These are phyloP conservation scores for Galagoides demidoff DNA, from an alignment of 2,797 vertebrate genomes.

Conservation along the genomic window DNA sequence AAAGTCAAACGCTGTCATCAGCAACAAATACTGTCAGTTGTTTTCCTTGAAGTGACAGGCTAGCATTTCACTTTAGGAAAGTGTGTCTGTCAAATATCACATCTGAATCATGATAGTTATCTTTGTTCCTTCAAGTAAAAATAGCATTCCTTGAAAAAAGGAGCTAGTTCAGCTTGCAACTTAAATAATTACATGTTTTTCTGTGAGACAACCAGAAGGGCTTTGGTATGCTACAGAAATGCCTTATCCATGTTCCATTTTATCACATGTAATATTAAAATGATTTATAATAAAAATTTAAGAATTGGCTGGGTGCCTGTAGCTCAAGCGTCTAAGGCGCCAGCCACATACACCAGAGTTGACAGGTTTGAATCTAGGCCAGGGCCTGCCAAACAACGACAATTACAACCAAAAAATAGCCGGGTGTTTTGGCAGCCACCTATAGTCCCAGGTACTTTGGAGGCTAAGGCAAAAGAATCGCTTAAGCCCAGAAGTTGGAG, in stretches of 20 bases:
- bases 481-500: too few species aligned
- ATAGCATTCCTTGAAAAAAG: not conserved
- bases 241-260: not conserved
- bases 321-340: too few species aligned
- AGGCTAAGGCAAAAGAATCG: too few species aligned
- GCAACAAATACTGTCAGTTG: not conserved
- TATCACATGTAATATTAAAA: not conserved
- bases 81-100: not conserved
- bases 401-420: too few species aligned
- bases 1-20: not conserved
- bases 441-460: too few species aligned
- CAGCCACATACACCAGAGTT: too few species aligned
- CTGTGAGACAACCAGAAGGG: not conserved
- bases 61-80: slow-evolving; percentile 7
- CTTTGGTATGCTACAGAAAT: not conserved
- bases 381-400: too few species aligned
- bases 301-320: too few species aligned
- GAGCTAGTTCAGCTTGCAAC: not conserved
- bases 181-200: not conserved
- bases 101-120: not conserved
- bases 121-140: slow-evolving; percentile 1
- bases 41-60: not conserved
- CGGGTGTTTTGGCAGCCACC: too few species aligned
- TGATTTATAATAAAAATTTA: not conserved
- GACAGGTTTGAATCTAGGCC: too few species aligned